Conservation (phyloP, 2,797 vertebrate species). For the Pantherophis alleghaniensis region DNA sequence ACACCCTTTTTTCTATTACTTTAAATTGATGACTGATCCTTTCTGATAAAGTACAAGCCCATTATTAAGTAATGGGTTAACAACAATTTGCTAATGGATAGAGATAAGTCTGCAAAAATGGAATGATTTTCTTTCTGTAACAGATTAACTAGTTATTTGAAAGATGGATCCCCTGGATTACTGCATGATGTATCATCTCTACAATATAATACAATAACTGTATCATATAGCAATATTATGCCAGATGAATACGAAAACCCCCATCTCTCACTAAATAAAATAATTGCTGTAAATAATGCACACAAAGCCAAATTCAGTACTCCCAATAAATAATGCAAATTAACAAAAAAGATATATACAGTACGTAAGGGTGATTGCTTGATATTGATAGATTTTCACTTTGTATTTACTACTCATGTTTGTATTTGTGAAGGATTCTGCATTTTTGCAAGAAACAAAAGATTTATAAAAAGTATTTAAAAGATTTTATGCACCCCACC, state of each 20-base stretch:
- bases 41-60: background rate
- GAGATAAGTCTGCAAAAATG: background rate
- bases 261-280: background rate
- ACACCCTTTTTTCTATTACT: background rate
- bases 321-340: background rate
- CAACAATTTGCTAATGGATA: background rate
- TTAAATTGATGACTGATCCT: constrained; percentile 14
- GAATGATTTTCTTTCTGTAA: background rate
- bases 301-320: background rate
- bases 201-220: background rate
- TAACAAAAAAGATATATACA: background rate
- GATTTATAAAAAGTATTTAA: background rate
- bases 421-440: background rate
- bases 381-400: background rate
- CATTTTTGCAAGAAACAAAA: background rate
- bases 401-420: background rate
- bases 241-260: background rate
- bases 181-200: constrained; percentile 6
- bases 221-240: background rate
- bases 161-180: background rate
- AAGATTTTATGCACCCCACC: background rate
- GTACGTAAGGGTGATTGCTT: background rate
- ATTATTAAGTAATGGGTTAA: background rate
- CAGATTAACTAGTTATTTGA: background rate
- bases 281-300: background rate